Evolutionary conservation across 2,888 invertebrate species (phyloP), one percentile per base, ranked within the genome.

Genomic region (Leptopilina drosophilae): DNA sequence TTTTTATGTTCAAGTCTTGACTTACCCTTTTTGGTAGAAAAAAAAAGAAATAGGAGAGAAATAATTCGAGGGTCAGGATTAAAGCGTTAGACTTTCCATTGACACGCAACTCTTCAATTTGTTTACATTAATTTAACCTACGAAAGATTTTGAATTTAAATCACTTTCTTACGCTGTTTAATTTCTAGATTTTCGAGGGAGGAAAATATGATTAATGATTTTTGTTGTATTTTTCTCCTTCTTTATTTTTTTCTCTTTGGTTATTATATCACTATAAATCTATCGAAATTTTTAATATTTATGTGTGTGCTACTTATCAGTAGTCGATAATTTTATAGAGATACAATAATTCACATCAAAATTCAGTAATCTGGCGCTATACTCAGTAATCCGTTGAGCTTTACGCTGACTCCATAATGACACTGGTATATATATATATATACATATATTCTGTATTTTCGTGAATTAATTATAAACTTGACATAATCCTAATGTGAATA

Each of bases 391-490:
- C 88, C 88, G 78, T 80, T 84, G 86, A 87, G 88, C 87, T 88
- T 87, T 87, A 81, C 87, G 86, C 87, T 87, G 87, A 88, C 88
- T 88, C 84, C 79, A 83, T 86, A 88, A 88, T 86, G 87, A 88
- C 87, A 87, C 84, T 87, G 85, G 88, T 85, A 84, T 86, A 86
- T 42, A 42, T 42, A 42, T 42, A 42, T 42, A 42, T 42, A 42
- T 42, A 42, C 6, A 8, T 42, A 42, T 85, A 83, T 81, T 86
- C 81, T 83, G 84, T 87, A 89, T 89, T 88, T 87, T 87, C 86
- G 87, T 87, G 88, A 88, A 89, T 91, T 90, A 90, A 90, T 91
- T 89, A 88, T 88, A 84, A 33, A 82, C 84, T 83, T 86, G 85
- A 85, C 86, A 83, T 88, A 90, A 89, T 89, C 87, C 87, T 87